Conservation (phyloP, 2,113 vertebrate genomes). For the Orientallactaga bullata region DNA sequence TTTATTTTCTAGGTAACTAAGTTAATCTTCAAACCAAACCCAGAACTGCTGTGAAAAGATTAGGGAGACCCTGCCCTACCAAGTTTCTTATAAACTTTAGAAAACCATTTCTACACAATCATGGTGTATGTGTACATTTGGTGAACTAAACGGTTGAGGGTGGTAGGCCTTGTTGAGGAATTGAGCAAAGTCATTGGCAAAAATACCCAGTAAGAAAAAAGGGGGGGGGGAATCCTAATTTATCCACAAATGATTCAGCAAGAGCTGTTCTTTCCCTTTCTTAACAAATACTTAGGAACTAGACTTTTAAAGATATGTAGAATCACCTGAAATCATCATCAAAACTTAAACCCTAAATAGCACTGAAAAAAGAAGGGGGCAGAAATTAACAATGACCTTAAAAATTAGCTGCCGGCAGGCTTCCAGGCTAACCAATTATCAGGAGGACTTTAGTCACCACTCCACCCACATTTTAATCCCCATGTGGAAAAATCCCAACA, state of each 20-base stretch:
- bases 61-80: not conserved
- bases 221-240: slow-evolving; percentile 68
- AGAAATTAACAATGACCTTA: slow-evolving; percentile 78
- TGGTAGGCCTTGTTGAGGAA: slow-evolving; percentile 39
- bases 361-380: not conserved
- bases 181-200: slow-evolving; percentile 63
- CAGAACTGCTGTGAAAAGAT: not conserved
- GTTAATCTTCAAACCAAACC: slow-evolving; percentile 73
- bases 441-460: slow-evolving; percentile 75
- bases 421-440: slow-evolving; percentile 81
- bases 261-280: slow-evolving; percentile 64
- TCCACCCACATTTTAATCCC: slow-evolving; percentile 82
- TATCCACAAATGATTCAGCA: slow-evolving; percentile 80
- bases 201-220: slow-evolving; percentile 34
- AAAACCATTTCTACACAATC: slow-evolving; percentile 38
- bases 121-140: not conserved
- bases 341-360: not conserved
- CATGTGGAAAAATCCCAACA: slow-evolving; percentile 82
- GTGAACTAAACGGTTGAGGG: slow-evolving; percentile 36
- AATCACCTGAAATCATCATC: slow-evolving; percentile 30
- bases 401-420: slow-evolving; percentile 69
- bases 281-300: not conserved
- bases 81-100: slow-evolving; percentile 7
- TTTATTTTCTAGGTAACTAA: slow-evolving; percentile 62
- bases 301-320: slow-evolving; percentile 4